Evolutionary conservation across 2,888 invertebrate species (phyloP), one percentile per base, ranked within the genome.

Genomic region (Trypoxylon attenuatum): DNA sequence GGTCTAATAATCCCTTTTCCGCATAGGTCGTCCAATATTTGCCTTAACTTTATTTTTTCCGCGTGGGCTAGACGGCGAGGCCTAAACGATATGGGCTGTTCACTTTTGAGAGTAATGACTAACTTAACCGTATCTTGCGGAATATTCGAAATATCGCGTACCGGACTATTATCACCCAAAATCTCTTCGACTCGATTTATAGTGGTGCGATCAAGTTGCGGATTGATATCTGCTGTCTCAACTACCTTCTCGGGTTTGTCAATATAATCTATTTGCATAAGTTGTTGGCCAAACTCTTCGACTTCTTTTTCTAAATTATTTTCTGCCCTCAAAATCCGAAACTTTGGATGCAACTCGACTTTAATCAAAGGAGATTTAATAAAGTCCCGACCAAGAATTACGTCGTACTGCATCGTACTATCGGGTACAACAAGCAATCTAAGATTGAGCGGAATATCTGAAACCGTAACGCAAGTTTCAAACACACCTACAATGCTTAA

Each of bases 81-180:
- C 10, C 23, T 16, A 22, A 43, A 53, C 43, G 43, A 27, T 29
- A 53, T 21, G 0, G 53, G 53, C 15, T 53, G 53, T n/a, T 22
- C n/a, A 8, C 22, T 22, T 5, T 25, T 51, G 5, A 51, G 15
- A 2, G 19, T 2, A 2, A 41, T 29, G 2, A 13, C 13, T 13
- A 29, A n/a, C 10, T 51, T 15, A 25, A 25, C 10, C 2, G n/a
- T 25, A 6, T 15, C 25, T 1, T 6, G 15, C n/a, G 27, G 16
- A 0, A 27, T 27, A 13, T 23, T 25, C 13, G 16, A 16, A 46
- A 10, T 16, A 15, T 46, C 25, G n/a, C n/a, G n/a, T 5, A 25
- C 25, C 5, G 25, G 8, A 25, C 5, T 8, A 0, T 3, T n/a
- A 3, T 10, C 6, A n/a, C 13, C 5, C 3, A 13, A 5, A 29